Base-by-base conservation (phyloP, 2,888 invertebrate species). In the Hydroisotoma schaefferi region DNA sequence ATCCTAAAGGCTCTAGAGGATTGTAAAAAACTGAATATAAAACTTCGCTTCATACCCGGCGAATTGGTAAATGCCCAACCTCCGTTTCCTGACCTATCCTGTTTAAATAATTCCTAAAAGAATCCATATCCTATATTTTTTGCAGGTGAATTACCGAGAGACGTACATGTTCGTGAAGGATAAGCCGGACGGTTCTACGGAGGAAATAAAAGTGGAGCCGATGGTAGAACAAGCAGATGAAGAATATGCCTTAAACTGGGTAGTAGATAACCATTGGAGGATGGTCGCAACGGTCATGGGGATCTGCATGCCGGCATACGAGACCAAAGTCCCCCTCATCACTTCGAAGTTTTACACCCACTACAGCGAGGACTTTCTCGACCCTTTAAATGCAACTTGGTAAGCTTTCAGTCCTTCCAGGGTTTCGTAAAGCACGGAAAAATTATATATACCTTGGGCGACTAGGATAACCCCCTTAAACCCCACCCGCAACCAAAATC, bases 171-270 rank as follows among this genome's bases (percentile, higher is more conserved):
- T n/a, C n/a, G n/a, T n/a, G n/a, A n/a, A n/a, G n/a, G n/a, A n/a
- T n/a, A n/a, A n/a, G 33, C 8, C 8, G 33, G 20, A 40, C n/a
- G 40, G 40, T 8, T 18, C 8, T 10, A 2, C 5, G 27, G 25
- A n/a, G 23, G 56, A 33, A 5, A 10, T 44, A 3, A 18, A 20
- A 18, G 38, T 53, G 43, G 48, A 53, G n/a, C 44, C 37, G 15
- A n/a, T 58, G 2, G n/a, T 40, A 20, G 67, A 68, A 33, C 60
- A 65, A 49, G 67, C 67, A 0, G 67, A 68, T 22, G 20, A 40
- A 1, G 65, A 68, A 23, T 68, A 47, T 49, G 33, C 55, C 5
- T 68, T 68, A 27, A 68, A 68, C 25, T 65, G 58, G 57, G 67
- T 59, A 0, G 48, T 68, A 2, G 67, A 68, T 27, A 55, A 43